These are phyloP conservation scores for Arge pagana DNA, from an alignment of 2,888 invertebrate genomes.

Conservation along the genomic window DNA sequence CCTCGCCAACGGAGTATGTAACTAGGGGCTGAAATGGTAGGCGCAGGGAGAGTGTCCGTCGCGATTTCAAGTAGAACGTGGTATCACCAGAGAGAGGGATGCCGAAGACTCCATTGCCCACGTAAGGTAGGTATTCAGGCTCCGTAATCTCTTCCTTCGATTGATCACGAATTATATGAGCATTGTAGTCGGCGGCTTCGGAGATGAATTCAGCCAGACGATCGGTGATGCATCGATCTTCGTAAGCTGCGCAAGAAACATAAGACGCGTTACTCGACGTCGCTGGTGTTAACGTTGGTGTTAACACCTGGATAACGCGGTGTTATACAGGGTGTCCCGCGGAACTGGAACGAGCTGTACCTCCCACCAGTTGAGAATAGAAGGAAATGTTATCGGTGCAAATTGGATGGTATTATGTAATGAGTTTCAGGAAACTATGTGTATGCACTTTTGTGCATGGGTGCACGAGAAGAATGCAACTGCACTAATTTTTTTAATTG, in stretches of 20 bases:
- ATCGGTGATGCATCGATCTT: slow-evolving; percentile 70
- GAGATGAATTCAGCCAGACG: slow-evolving; percentile 66
- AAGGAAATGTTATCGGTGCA: too few relatives aligned
- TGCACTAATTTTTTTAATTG: too few relatives aligned
- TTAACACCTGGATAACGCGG: too few relatives aligned
- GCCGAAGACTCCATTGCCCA: slow-evolving; percentile 77
- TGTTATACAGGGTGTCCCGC: too few relatives aligned
- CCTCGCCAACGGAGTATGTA: slow-evolving; percentile 60
- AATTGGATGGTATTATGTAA: too few relatives aligned
- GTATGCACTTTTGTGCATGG: too few relatives aligned
- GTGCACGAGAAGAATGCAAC: too few relatives aligned
- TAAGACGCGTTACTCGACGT: too few relatives aligned
- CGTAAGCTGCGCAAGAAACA: slow-evolving; percentile 57
- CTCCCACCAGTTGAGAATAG: too few relatives aligned
- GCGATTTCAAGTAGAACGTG: slow-evolving; percentile 69
- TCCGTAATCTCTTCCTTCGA: slow-evolving; percentile 62
- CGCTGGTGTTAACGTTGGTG: too few relatives aligned
- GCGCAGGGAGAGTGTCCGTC: slow-evolving; percentile 69
- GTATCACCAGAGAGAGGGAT: slow-evolving; percentile 68
- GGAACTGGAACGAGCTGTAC: too few relatives aligned
- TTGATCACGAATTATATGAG: slow-evolving; percentile 67
- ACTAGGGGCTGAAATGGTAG: slow-evolving; percentile 72
- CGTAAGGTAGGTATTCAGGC: slow-evolving; percentile 69
- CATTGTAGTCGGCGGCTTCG: slow-evolving; percentile 69
- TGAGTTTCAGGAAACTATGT: too few relatives aligned